Evolutionary conservation across 2,888 invertebrate species (phyloP), one percentile per base, ranked within the genome.

Genomic region (Volucella zonaria): DNA sequence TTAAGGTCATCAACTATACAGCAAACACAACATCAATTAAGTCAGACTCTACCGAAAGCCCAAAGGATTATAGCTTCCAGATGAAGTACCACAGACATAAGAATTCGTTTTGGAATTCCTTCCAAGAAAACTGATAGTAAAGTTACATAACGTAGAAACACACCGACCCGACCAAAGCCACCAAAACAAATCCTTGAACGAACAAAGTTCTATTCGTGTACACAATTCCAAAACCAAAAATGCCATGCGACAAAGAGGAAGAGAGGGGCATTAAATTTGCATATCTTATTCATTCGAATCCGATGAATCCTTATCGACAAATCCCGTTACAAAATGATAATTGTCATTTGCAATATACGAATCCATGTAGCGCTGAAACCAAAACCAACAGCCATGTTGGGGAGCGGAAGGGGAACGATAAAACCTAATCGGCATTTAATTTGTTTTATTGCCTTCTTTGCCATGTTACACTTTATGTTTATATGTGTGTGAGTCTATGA

Each of bases 361-460:
- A 31, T 31, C 6, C 31, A 31, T 31, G 31, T 31, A 31, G 6
- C 31, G 61, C 61, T 67, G 43, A 68, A 38, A 40, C 18, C 43
- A 15, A 71, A n/a, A 59, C 54, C 14, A 45, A 40, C 62, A 67
- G 56, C 58, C 59, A 49, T 61, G 43, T 58, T 38, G 43, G n/a
- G 3, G 18, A 23, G 11, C 10, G 15, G 18, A 8, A 1, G 47
- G 78, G 23, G 68, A 40, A 51, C 67, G 81, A 73, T 81, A 76
- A 81, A 68, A 81, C 85, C 68, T 85, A 85, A 85, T 85, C 81
- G 85, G 81, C 77, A 73, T 85, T 85, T 85, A 85, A 85, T 85
- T 85, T 85, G 81, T 85, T 85, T 85, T 85, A 81, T 85, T 85
- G 85, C 85, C 80, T 73, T 81, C 42, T 61, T 73, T 85, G 80